Evolutionary conservation across 2,888 invertebrate genomes (phyloP).

Genomic region (Acanthosepion lycidas): DNA sequence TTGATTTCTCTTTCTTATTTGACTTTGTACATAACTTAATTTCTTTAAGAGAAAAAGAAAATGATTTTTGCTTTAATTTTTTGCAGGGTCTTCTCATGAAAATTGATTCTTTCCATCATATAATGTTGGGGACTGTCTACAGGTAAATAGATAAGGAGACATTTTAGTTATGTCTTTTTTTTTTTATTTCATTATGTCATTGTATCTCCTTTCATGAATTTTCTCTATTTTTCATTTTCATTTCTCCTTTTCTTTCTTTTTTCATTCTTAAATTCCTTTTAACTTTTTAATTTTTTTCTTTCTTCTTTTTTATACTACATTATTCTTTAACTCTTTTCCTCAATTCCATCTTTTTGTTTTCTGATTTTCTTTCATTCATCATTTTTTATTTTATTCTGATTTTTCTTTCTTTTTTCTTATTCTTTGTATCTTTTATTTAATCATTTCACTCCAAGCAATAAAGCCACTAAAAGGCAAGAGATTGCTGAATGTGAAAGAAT

Average conservation of each 20-base stretch:
- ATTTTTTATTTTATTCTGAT: no score
- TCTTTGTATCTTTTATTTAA: no score
- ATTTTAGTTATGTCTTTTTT: not conserved
- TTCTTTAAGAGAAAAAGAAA: no score
- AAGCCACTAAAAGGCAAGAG: no score
- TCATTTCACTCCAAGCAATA: no score
- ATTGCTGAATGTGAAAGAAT: no score
- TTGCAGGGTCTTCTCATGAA: slow-evolving; percentile 87
- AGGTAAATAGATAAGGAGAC: slow-evolving; percentile 62
- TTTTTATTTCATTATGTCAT: not conserved
- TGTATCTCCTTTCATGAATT: not conserved
- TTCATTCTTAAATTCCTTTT: not conserved
- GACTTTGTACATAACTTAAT: no score
- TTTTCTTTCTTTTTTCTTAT: no score
- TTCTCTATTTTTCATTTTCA: not conserved
- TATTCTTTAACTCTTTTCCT: not conserved
- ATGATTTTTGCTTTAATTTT: not conserved
- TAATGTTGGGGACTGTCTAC: slow-evolving; percentile 95
- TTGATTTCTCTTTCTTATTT: not conserved
- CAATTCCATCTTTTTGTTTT: no score
- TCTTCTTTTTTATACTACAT: not conserved
- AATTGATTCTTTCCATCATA: slow-evolving; percentile 95
- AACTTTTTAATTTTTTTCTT: not conserved
- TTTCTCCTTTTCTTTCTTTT: not conserved
- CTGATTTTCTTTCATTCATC: no score